phyloP scores from a whole-genome alignment of 2,888 invertebrate genomes.

The Euproctis similis region DNA sequence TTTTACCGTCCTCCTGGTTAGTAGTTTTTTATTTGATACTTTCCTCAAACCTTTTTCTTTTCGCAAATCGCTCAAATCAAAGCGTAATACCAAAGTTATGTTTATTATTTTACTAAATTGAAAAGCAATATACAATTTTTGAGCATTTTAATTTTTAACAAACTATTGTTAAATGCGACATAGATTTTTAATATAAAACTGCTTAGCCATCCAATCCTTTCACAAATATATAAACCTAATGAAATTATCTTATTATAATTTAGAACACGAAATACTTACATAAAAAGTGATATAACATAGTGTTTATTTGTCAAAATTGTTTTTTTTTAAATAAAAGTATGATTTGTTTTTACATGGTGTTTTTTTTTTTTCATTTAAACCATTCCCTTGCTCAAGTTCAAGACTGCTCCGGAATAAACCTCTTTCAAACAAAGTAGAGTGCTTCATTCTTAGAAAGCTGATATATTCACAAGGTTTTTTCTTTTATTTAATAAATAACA shows the following conservation, averaged over 20 bases:
- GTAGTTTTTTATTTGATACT: no score
- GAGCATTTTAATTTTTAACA: neutral
- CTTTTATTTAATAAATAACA: no score
- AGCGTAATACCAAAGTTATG: no score
- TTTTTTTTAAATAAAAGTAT: slow-evolving; percentile 57
- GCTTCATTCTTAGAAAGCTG: neutral
- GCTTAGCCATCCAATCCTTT: slow-evolving; percentile 34
- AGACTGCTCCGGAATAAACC: neutral
- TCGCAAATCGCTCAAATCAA: no score
- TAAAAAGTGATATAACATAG: slow-evolving; percentile 47
- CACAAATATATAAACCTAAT: slow-evolving; percentile 15
- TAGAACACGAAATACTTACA: slow-evolving; percentile 54
- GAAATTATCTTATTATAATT: slow-evolving; percentile 27
- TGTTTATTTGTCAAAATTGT: slow-evolving; percentile 44
- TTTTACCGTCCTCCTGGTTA: no score
- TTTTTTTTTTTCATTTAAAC: slow-evolving; percentile 18
- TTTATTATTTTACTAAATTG: no score
- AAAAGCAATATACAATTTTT: no score
- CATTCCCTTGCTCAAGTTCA: neutral
- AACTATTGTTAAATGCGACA: neutral
- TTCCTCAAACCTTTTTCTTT: no score
- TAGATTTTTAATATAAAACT: slow-evolving; percentile 3
- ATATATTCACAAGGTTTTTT: no score
- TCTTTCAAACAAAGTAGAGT: neutral
- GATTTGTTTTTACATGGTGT: slow-evolving; percentile 47